Percentiles rank a stretch among this genome's conserved stretches.
phyloP scores from a whole-genome alignment of 64 coral and sea anemone species.

The Dendrophyllia cribrosa region DNA sequence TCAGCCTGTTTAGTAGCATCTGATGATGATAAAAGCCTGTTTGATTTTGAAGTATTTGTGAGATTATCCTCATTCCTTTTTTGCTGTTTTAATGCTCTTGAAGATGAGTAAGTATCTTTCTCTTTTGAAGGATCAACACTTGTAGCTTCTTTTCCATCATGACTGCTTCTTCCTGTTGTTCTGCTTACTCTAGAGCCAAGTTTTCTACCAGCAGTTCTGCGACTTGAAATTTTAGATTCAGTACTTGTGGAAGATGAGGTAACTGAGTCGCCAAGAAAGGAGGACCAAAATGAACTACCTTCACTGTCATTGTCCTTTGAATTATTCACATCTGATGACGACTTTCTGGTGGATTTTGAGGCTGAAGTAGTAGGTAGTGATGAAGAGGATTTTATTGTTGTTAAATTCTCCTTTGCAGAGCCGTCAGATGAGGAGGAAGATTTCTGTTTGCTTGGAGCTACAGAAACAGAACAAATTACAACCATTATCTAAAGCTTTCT shows the following conservation, averaged over 20 bases:
- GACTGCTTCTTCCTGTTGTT: neutral
- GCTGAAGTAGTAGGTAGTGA: neutral
- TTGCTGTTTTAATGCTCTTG: neutral
- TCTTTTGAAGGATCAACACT: neutral
- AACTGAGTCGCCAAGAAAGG: conserved; percentile 80
- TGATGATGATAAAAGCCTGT: neutral
- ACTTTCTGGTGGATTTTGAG: conserved; percentile 1
- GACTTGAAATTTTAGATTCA: conserved; percentile 42
- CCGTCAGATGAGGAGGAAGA: neutral
- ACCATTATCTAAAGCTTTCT: too few species aligned
- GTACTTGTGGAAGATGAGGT: neutral
- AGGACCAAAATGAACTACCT: conserved; percentile 87
- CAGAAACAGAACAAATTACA: neutral
- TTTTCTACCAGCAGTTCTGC: conserved; percentile 5
- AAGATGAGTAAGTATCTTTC: neutral
- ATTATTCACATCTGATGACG: neutral
- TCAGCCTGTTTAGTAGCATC: neutral
- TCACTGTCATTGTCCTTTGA: conserved; percentile 15
- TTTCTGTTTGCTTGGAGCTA: conserved; percentile 1
- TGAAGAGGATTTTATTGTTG: conserved; percentile 11
- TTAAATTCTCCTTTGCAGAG: conserved; percentile 12
- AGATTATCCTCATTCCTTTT: neutral
- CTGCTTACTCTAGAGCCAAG: neutral
- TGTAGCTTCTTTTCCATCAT: neutral
- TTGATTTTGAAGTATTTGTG: neutral